phyloP scores from a whole-genome alignment of 2,888 invertebrate genomes.

The Pediacus dermestoides region DNA sequence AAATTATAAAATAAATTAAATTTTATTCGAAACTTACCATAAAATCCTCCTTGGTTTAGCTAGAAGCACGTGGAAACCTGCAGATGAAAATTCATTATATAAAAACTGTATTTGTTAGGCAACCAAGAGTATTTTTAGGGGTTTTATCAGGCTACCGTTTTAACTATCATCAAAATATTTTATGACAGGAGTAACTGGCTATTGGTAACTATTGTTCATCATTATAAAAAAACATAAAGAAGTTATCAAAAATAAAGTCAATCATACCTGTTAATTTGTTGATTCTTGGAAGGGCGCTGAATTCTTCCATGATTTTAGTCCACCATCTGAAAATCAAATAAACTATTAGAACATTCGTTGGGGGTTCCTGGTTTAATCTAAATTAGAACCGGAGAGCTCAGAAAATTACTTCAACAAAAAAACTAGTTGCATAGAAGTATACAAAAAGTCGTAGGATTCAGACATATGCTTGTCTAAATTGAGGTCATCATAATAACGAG shows the following conservation, averaged over 20 bases:
- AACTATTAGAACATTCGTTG: too few relatives aligned
- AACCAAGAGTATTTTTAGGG: not conserved
- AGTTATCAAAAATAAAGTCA: not conserved
- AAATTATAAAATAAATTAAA: slow-evolving; percentile 1
- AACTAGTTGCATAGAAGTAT: too few relatives aligned
- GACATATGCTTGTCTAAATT: too few relatives aligned
- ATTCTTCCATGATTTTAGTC: too few relatives aligned
- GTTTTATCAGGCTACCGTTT: not conserved
- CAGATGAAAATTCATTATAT: not conserved
- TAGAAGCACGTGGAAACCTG: slow-evolving; percentile 1
- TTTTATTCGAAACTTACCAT: slow-evolving; percentile 1
- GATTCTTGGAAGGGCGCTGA: too few relatives aligned
- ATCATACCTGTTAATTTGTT: too few relatives aligned
- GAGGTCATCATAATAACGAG: slow-evolving; percentile 12
- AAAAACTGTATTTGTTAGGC: not conserved
- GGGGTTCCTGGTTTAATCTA: too few relatives aligned
- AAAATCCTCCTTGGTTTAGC: too few relatives aligned
- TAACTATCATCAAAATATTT: slow-evolving; percentile 1
- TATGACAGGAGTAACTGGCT: slow-evolving; percentile 17
- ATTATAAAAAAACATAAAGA: slow-evolving; percentile 2
- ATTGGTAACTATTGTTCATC: slow-evolving; percentile 3
- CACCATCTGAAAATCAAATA: too few relatives aligned
- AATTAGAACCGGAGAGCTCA: too few relatives aligned
- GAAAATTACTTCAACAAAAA: too few relatives aligned
- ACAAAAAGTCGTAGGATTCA: too few relatives aligned